A percentile compares a stretch with the other conserved stretches of the same genome.
phyloP scores from a whole-genome alignment of 2,888 invertebrate species.

The Hipparchia sbordonii region DNA sequence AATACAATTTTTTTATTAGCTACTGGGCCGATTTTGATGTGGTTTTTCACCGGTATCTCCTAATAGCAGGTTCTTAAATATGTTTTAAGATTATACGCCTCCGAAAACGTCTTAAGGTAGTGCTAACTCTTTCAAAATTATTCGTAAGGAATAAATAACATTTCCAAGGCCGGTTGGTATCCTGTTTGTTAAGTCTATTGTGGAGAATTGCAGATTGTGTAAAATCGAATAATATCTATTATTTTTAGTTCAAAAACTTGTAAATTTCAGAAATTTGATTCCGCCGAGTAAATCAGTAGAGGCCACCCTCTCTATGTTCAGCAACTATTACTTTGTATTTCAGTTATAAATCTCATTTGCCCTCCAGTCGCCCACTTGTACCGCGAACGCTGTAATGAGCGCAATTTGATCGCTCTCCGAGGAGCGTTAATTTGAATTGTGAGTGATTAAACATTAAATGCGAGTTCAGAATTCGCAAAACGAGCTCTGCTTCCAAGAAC shows the following conservation, averaged over 20 bases:
- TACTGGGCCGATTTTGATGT: too few relatives aligned
- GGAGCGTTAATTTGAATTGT: conserved; percentile 6
- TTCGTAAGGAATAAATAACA: too few relatives aligned
- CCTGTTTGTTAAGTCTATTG: too few relatives aligned
- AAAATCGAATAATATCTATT: not conserved
- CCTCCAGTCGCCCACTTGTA: not conserved
- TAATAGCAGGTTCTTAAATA: too few relatives aligned
- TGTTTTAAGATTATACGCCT: too few relatives aligned
- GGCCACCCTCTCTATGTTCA: not conserved
- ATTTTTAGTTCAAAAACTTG: not conserved
- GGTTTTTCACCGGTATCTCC: too few relatives aligned
- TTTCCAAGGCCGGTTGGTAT: too few relatives aligned
- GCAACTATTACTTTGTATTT: not conserved
- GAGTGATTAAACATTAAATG: conserved; percentile 16
- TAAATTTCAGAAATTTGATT: not conserved
- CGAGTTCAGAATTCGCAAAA: conserved; percentile 7
- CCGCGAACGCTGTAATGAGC: conserved; percentile 2
- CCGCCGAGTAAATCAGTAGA: not conserved
- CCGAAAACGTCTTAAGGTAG: too few relatives aligned
- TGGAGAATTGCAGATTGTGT: too few relatives aligned
- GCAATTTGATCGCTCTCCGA: conserved; percentile 6
- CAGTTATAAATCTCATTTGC: not conserved
- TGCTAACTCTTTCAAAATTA: too few relatives aligned
- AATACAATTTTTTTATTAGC: too few relatives aligned
- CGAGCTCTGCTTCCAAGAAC: not conserved